These are phyloP conservation scores for Athalia rosae DNA, from an alignment of 2,888 invertebrate genomes.

Conservation along the genomic window DNA sequence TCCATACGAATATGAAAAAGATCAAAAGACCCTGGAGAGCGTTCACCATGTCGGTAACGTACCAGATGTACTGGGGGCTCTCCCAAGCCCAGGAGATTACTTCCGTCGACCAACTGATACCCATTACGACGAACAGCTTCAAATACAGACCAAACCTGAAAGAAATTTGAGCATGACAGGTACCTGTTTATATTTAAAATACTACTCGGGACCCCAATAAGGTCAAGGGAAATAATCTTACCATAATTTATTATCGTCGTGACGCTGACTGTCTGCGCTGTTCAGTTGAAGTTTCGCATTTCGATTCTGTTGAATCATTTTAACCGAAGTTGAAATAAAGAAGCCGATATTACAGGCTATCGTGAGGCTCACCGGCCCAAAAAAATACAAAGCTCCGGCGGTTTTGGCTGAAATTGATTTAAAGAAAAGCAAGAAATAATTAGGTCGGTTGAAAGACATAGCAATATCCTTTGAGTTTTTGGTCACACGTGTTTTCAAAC, in stretches of 20 bases:
- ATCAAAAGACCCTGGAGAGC: slow-evolving; percentile 82
- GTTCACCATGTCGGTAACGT: slow-evolving; percentile 80
- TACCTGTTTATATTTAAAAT: too few relatives aligned
- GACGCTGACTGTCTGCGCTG: slow-evolving; percentile 79
- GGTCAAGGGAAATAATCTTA: slow-evolving; percentile 54
- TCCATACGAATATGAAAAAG: slow-evolving; percentile 85
- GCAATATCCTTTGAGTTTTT: not conserved
- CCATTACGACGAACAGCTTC: slow-evolving; percentile 90
- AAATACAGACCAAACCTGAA: slow-evolving; percentile 85
- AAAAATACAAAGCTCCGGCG: slow-evolving; percentile 82
- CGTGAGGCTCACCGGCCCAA: slow-evolving; percentile 80
- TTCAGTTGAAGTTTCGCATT: slow-evolving; percentile 80
- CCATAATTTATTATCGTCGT: slow-evolving; percentile 79
- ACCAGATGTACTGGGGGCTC: slow-evolving; percentile 76
- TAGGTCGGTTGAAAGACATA: too few relatives aligned
- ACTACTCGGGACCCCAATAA: too few relatives aligned
- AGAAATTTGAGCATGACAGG: too few relatives aligned
- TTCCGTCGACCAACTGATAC: slow-evolving; percentile 89
- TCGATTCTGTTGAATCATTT: slow-evolving; percentile 80
- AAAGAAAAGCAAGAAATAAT: not conserved
- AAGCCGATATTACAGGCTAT: slow-evolving; percentile 80
- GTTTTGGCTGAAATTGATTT: slow-evolving; percentile 73
- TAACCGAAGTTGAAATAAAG: slow-evolving; percentile 82
- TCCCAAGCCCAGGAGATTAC: slow-evolving; percentile 82
- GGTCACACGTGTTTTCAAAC: not conserved